These are phyloP conservation scores for Mycogona germanica DNA, from an alignment of 2,888 invertebrate species.

Conservation along the genomic window DNA sequence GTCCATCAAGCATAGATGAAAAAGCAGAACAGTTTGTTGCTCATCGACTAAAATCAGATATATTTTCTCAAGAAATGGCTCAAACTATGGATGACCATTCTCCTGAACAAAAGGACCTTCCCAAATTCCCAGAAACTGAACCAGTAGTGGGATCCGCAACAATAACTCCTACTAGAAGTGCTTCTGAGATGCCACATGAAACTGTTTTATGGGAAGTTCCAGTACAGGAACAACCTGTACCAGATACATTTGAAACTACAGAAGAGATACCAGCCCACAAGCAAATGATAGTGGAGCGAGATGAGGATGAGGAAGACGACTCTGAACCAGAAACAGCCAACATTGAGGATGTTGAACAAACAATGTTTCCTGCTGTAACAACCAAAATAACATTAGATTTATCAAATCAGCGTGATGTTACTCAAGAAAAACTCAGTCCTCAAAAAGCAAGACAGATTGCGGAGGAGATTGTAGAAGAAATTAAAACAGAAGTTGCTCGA, in stretches of 20 bases:
- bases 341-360: slow-evolving; percentile 8
- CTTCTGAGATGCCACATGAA: slow-evolving; percentile 13
- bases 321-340: slow-evolving; percentile 10
- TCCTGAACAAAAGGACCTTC: slow-evolving; percentile 18
- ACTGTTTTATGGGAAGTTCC: slow-evolving; percentile 22
- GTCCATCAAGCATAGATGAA: slow-evolving; percentile 3
- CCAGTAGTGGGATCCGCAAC: neutral
- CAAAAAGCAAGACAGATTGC: slow-evolving; percentile 42
- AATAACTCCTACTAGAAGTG: slow-evolving; percentile 9
- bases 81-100: slow-evolving; percentile 16
- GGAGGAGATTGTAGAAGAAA: slow-evolving; percentile 41
- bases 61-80: slow-evolving; percentile 15
- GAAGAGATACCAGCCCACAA: slow-evolving; percentile 20
- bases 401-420: slow-evolving; percentile 23
- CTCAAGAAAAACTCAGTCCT: slow-evolving; percentile 31
- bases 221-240: slow-evolving; percentile 20
- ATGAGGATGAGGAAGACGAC: slow-evolving; percentile 21
- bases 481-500: slow-evolving; percentile 40
- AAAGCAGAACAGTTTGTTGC: slow-evolving; percentile 17
- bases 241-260: slow-evolving; percentile 20
- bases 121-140: slow-evolving; percentile 3
- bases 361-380: slow-evolving; percentile 24
- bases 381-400: too few relatives aligned
- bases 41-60: slow-evolving; percentile 17
- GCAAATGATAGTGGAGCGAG: slow-evolving; percentile 16